Evolutionary conservation across 2,888 invertebrate species (phyloP).

Genomic region (Brachyopa scutellaris): DNA sequence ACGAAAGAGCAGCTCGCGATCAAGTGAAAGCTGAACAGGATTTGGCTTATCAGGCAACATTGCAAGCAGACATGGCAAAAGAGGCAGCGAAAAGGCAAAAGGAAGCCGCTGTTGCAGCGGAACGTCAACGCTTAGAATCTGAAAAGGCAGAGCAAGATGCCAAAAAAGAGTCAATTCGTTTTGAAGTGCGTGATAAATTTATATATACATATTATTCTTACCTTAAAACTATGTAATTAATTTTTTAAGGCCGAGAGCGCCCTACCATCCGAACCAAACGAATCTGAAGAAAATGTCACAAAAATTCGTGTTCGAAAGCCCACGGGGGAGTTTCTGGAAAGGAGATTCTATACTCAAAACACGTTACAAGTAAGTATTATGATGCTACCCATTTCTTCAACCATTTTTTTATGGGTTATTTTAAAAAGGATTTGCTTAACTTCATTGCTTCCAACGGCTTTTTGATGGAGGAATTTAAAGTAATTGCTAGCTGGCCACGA

Average conservation of each 20-base stretch:
- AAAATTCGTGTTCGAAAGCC: constrained; percentile 93
- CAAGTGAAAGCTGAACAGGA: constrained; percentile 96
- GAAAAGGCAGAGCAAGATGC: constrained; percentile 88
- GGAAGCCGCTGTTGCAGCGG: constrained; percentile 86
- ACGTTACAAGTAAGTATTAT: constrained; percentile 83
- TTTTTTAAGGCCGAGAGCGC: constrained; percentile 84
- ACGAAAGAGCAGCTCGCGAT: constrained; percentile 94
- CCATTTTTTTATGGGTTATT: constrained; percentile 27
- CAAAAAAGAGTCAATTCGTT: constrained; percentile 86
- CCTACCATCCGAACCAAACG: constrained; percentile 88
- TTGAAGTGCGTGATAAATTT: constrained; percentile 75
- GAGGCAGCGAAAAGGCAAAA: constrained; percentile 92
- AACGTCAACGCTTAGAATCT: constrained; percentile 88
- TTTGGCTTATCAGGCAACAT: constrained; percentile 94
- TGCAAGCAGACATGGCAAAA: constrained; percentile 90
- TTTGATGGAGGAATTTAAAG: constrained; percentile 93
- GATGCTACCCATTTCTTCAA: too few species aligned
- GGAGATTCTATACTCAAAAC: constrained; percentile 85
- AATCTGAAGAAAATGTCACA: constrained; percentile 84
- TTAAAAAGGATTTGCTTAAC: constrained; percentile 88
- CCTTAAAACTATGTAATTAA: not conserved
- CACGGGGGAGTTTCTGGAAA: constrained; percentile 88
- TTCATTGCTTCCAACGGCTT: constrained; percentile 94
- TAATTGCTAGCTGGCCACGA: constrained; percentile 96
- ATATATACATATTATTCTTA: too few species aligned